Conservation (phyloP, 2,888 invertebrate genomes). For the Trachelus stipa region DNA sequence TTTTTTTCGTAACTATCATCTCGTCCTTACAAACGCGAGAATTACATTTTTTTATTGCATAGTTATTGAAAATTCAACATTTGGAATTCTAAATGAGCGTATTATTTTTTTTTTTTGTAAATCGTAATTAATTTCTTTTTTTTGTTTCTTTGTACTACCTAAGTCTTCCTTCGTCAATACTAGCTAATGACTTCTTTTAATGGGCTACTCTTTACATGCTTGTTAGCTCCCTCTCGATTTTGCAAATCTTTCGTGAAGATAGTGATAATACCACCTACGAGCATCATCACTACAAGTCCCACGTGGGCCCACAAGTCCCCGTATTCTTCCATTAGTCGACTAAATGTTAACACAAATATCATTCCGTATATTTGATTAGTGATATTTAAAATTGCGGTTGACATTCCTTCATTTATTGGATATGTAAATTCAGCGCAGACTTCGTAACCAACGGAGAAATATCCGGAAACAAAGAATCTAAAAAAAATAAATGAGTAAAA, state of each 20-base stretch:
- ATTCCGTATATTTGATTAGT: conserved; percentile 45
- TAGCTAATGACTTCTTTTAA: conserved; percentile 5
- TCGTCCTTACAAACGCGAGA: background rate
- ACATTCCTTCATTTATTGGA: conserved; percentile 76
- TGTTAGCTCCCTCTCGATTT: conserved; percentile 16
- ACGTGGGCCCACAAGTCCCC: conserved; percentile 45
- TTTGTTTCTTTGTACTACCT: background rate
- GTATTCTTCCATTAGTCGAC: conserved; percentile 32
- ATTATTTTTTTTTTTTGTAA: background rate
- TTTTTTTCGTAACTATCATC: background rate
- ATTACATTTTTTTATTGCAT: background rate
- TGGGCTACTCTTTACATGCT: conserved; percentile 8
- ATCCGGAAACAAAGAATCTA: conserved; percentile 80
- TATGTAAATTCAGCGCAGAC: conserved; percentile 78
- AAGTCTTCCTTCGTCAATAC: background rate
- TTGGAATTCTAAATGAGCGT: background rate
- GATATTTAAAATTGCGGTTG: conserved; percentile 75
- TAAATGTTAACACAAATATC: conserved; percentile 39
- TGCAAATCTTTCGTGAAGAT: conserved; percentile 20
- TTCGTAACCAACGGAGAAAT: conserved; percentile 77
- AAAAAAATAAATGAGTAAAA: conserved; percentile 26
- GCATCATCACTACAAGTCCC: conserved; percentile 34
- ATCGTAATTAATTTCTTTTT: background rate
- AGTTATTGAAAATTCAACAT: background rate
- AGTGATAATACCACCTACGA: conserved; percentile 27